Evolutionary conservation across 2,113 vertebrate species (phyloP).

Genomic region (Lutjanus erythropterus): DNA sequence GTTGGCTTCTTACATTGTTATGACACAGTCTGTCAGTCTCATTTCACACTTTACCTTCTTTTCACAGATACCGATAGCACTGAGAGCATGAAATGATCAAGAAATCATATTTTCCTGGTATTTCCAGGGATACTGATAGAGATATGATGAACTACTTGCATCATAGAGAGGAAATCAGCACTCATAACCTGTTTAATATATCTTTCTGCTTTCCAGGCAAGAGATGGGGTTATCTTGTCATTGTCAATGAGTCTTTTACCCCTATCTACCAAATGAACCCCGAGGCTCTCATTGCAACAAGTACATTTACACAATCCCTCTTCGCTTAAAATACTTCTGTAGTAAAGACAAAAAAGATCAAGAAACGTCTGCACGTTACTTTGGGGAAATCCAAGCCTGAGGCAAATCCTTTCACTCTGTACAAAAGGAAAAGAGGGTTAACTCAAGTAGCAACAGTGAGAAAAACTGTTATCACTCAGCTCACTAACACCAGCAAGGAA

Average conservation of each 20-base stretch:
- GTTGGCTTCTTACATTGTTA: neutral
- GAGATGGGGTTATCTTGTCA: neutral
- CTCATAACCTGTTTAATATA: neutral
- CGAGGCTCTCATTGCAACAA: conserved; percentile 17
- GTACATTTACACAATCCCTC: conserved; percentile 30
- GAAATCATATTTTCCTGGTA: neutral
- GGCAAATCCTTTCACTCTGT: conserved; percentile 28
- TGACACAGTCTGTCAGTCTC: conserved; percentile 21
- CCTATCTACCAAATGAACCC: conserved; percentile 23
- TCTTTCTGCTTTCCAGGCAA: conserved; percentile 33
- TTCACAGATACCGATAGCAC: neutral
- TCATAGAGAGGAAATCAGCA: neutral
- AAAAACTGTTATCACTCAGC: conserved; percentile 20
- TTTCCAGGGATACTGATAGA: neutral
- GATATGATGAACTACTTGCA: conserved; percentile 5
- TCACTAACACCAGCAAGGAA: neutral
- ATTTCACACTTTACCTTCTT: neutral
- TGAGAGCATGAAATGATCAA: conserved; percentile 37
- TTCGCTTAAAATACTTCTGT: conserved; percentile 42
- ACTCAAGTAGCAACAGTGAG: conserved; percentile 19
- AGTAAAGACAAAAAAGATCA: conserved; percentile 30
- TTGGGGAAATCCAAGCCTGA: conserved; percentile 26
- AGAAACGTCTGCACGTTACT: conserved; percentile 53
- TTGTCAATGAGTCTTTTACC: conserved; percentile 3
- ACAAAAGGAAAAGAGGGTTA: conserved; percentile 4